Evolutionary conservation across 2,797 vertebrate genomes (phyloP), one percentile per base, ranked within the genome.

Genomic region (Coracias cyanogaster): DNA sequence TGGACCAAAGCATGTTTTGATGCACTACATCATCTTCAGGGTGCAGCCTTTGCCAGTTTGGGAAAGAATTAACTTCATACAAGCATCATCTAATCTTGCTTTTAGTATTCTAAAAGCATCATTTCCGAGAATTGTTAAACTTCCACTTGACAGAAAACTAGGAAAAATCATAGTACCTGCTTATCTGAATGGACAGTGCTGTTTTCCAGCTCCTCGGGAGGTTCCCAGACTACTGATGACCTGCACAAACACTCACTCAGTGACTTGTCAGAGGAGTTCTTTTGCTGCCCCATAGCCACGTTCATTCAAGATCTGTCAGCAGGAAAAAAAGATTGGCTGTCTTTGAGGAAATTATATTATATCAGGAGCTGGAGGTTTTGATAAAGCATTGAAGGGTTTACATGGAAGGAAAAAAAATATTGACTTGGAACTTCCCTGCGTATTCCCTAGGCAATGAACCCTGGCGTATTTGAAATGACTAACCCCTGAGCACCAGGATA

Each of bases 41-140:
- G 15, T 14, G 9, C 28, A n/a, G 12, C 6, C 69, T 90, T 51
- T 61, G 12, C 29, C 62, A 19, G 35, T 43, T 67, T 62, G 54
- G 29, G 39, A 82, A 93, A 82, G 4, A 85, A 71, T 39, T 81
- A 49, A 67, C 41, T 65, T 86, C 55, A 10, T 71, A 55, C 43
- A 69, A 88, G 11, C 51, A 66, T 33, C 26, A 12, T 45, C 13
- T 67, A 89, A 66, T 67, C 49, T 71, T 92, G 54, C 31, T 92
- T 90, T 89, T 48, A 54, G 49, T 39, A 19, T 85, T 91, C 61
- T 74, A 80, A 70, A 46, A 62, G 25, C 55, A 81, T 57, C 4
- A 1, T 69, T 85, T 91, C 84, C 76, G 82, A 89, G 55, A 95
- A 11, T 45, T 77, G n/a, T 57, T 89, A 91, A 95, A 90, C 17